Base-by-base conservation (phyloP, 2,797 vertebrate genomes). In the Ciconia nigra region DNA sequence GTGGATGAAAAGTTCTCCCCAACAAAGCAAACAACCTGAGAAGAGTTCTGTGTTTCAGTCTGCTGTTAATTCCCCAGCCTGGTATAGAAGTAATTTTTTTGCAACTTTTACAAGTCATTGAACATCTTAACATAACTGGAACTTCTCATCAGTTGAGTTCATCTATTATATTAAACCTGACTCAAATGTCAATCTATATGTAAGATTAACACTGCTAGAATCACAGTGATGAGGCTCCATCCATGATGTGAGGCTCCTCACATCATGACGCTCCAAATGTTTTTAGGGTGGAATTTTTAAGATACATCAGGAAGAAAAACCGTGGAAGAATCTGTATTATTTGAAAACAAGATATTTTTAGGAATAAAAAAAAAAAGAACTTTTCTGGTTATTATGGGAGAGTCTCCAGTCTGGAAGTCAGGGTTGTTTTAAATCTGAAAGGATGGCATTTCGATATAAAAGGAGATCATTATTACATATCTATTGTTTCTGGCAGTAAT, bases 151-250 rank as follows among this genome's bases (percentile, higher is more conserved):
- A 88, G 65, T 46, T 83, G 83, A 41, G 57, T 93, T 93, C 76
- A 74, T 90, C 58, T 91, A 9, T 86, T 96, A 46, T 71, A 91
- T 90, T 94, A 88, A 95, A 83, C 58, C 49, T 86, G 88, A 86
- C 85, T 94, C 44, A 93, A 89, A 94, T 81, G 83, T 89, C 84
- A 83, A 18, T 90, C 83, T 91, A 19, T 74, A 81, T 78, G 73
- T 87, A 79, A 89, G 52, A 71, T 58, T 89, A 84, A 69, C 65
- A 79, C 62, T 49, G 29, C 58, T 84, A 76, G 47, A 89, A 87
- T 81, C 65, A 73, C 61, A 70, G 59, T 86, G 83, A 72, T 39
- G 37, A 39, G 37, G 37, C 37, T 39, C 37, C 37, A 39, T 39
- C 37, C 37, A 39, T 39, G 37, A 39, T 39, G 37, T 39, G 37